Percentiles rank a stretch among this genome's conserved stretches.
Conservation (phyloP, 64 coral and sea anemone genomes). For the Anthopleura sola region DNA sequence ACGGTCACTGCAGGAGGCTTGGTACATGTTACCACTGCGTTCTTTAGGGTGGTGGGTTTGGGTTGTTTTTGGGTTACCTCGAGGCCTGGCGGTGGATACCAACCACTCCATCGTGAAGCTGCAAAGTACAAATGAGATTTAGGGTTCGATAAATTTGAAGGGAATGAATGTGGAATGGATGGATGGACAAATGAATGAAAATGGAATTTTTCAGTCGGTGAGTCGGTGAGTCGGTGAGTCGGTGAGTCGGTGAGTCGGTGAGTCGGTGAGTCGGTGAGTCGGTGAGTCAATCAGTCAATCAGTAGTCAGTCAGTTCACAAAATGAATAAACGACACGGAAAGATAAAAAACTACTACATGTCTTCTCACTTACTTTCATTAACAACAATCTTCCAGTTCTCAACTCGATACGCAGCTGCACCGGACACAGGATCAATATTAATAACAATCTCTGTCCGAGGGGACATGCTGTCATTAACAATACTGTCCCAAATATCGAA, state of each 20-base stretch:
- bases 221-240: no score
- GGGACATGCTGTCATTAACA: neutral
- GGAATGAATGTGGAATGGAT: neutral
- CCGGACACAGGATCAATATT: slow-evolving; percentile 43
- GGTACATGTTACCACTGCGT: slow-evolving; percentile 45
- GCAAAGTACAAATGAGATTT: neutral
- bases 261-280: no score
- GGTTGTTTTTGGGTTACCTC: neutral
- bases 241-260: no score
- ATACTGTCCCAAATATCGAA: slow-evolving; percentile 53
- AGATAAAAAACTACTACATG: no score
- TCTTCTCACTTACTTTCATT: slow-evolving; percentile 47
- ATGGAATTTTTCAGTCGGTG: no score
- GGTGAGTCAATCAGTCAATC: neutral
- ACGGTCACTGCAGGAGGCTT: neutral
- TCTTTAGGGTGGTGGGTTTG: slow-evolving; percentile 8
- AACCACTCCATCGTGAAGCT: slow-evolving; percentile 39
- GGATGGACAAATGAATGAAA: no score
- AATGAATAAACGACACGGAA: neutral
- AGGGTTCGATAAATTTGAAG: neutral
- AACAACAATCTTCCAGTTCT: slow-evolving; percentile 50
- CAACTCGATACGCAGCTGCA: slow-evolving; percentile 29
- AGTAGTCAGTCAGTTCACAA: neutral
- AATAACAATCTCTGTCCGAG: slow-evolving; percentile 36
- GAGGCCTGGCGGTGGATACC: slow-evolving; percentile 40